Evolutionary conservation across 2,888 invertebrate species (phyloP), one percentile per base, ranked within the genome.

Genomic region (Latrodectus hesperus): DNA sequence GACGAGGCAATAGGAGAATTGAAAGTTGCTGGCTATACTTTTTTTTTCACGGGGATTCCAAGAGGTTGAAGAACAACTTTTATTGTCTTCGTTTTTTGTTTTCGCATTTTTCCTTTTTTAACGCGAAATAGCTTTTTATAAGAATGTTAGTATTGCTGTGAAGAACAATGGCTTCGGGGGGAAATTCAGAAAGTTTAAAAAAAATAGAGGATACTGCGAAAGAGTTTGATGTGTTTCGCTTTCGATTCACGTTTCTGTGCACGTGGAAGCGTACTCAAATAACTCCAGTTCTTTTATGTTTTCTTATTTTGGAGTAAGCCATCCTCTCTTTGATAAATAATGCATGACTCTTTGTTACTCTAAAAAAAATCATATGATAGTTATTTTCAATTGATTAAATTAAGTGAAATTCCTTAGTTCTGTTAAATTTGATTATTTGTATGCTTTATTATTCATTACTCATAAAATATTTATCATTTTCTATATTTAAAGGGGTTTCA

Each of bases 111-210:
- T 55, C 53, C 53, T 17, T 53, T 74, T 52, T 53, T 60, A 52
- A 81, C 76, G 68, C 64, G 76, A 76, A 83, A 83, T 83, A 74
- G 76, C 76, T 83, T 83, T 67, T 83, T 71, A 83, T 76, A 83
- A 71, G 71, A 76, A 64, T 76, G 64, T 53, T 52, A 52, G 52
- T 52, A 51, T 55, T n/a, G 51, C 52, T 83, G 26, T 70, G 83
- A 76, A 76, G 83, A 83, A 83, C 76, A 83, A 76, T 83, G 64
- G 76, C 83, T 76, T 76, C 52, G 22, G 83, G 83, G 67, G 64
- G 67, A 74, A 64, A 76, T 76, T 76, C 49, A n/a, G n/a, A 60
- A 60, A 60, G 82, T 81, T 81, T 72, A 64, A 22, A 26, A 67
- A 49, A 38, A 71, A 68, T 53, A 71, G 10, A 38, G 51, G 49